Base-by-base conservation (phyloP, 2,113 vertebrate species). In the Peromyscus polionotus region DNA sequence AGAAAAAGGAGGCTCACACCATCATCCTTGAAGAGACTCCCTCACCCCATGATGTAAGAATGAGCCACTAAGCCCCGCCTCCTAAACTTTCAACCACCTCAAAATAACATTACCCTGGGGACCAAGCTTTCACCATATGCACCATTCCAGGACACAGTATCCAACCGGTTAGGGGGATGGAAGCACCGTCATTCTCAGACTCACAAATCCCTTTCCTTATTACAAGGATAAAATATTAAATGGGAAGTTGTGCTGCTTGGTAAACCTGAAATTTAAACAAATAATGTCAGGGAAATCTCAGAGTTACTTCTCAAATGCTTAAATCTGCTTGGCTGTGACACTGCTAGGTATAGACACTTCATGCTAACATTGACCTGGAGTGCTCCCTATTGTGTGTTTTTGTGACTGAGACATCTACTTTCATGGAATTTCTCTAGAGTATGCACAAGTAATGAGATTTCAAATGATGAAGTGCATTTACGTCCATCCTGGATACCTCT, bases 271-370 rank as follows among this genome's bases (percentile, higher is more conserved):
- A 91, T 68, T 76, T 14, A 80, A 59, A 65, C 11, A 45, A 63
- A 42, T 12, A 48, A 68, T 39, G n/a, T 31, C 51, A 17, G 26
- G 1, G 20, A 24, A 39, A 79, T 5, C 88, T 90, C 80, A 87
- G 42, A 83, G 72, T 14, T 39, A 20, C 17, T 72, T 67, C 70
- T 59, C 26, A 65, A 17, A 45, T 6, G 7, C 5, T 2, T n/a
- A 42, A 28, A 13, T 16, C 36, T 5, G 5, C 33, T 31, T 68
- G 51, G 16, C 17, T 80, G 7, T 45, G 48, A 67, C 5, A 20
- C 24, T 45, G 1, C 10, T 17, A 28, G 14, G 0, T n/a, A 2
- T 5, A n/a, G 28, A 57, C 13, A 22, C 33, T 28, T 2, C 22
- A 22, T 1, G 5, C 33, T 39, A 1, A 17, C 33, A 31, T 4